Evolutionary conservation across 2,888 invertebrate genomes (phyloP).

Genomic region (Drosophila subquinaria): DNA sequence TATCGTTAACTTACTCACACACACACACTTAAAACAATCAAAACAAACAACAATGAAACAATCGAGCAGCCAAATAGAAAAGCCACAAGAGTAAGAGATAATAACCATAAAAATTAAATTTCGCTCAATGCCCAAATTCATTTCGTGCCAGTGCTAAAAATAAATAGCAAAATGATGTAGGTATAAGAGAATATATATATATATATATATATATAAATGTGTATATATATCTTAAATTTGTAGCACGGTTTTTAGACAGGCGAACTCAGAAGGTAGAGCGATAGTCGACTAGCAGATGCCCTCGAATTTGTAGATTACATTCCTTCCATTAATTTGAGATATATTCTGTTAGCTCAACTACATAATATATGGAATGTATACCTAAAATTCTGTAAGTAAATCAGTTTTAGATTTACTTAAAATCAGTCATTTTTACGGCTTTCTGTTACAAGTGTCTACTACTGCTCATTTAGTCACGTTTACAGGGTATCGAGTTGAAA

Average conservation of each 20-base stretch:
- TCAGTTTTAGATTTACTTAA: not conserved
- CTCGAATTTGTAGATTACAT: not conserved
- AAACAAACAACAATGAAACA: constrained; percentile 51
- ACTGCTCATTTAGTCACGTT: not conserved
- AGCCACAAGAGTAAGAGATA: constrained; percentile 33
- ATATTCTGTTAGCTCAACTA: not conserved
- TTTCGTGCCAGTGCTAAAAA: constrained; percentile 51
- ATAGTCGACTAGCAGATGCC: constrained; percentile 5
- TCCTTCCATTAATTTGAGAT: not conserved
- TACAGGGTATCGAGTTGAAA: constrained; percentile 39
- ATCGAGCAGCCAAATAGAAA: constrained; percentile 34
- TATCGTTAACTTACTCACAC: constrained; percentile 40
- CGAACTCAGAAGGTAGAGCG: not conserved
- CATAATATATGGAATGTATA: no score
- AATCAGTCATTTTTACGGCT: not conserved
- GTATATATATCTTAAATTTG: constrained; percentile 7
- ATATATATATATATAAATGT: constrained; percentile 13
- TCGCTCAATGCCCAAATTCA: constrained; percentile 28
- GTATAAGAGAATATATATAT: constrained; percentile 12
- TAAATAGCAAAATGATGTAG: constrained; percentile 34
- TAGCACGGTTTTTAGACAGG: not conserved
- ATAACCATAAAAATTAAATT: constrained; percentile 52
- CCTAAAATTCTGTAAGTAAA: not conserved
- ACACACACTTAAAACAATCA: constrained; percentile 23
- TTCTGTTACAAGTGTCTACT: not conserved